Evolutionary conservation across 2,888 invertebrate species (phyloP).

Genomic region (Biston stratarius): DNA sequence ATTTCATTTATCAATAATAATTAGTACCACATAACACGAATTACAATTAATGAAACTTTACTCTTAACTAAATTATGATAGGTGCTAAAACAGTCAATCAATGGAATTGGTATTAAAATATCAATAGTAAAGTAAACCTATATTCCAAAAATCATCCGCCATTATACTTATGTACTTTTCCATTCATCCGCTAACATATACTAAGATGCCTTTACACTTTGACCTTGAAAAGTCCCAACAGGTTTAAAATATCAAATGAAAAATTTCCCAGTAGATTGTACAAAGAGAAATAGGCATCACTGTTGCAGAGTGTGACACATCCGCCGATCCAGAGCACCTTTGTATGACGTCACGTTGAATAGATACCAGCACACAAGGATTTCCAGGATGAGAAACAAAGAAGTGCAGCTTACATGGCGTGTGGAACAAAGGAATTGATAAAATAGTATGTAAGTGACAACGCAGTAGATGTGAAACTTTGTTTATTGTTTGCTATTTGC

Average conservation of each 20-base stretch:
- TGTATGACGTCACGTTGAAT: slow-evolving; percentile 63
- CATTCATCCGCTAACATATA: no score
- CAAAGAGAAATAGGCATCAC: slow-evolving; percentile 19
- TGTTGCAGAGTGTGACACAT: slow-evolving; percentile 58
- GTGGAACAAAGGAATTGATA: not conserved
- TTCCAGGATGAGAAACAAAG: slow-evolving; percentile 13
- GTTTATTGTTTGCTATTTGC: not conserved
- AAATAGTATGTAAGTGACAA: not conserved
- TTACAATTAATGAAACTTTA: no score
- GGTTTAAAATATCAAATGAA: not conserved
- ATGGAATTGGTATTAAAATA: no score
- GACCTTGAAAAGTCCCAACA: not conserved
- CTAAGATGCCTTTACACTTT: no score
- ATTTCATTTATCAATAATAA: no score
- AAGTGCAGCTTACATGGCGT: not conserved
- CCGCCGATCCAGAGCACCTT: slow-evolving; percentile 70
- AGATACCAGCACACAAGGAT: slow-evolving; percentile 60
- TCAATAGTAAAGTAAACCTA: no score
- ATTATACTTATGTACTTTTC: no score
- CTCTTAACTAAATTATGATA: no score
- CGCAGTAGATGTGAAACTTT: not conserved
- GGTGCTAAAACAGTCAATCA: no score
- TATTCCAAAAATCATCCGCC: no score
- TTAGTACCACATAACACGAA: no score
- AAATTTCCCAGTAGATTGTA: slow-evolving; percentile 19